Percentiles rank a stretch among this genome's conserved stretches.
Evolutionary conservation across 2,113 vertebrate genomes (phyloP).

Genomic region (Eleginops maclovinus): DNA sequence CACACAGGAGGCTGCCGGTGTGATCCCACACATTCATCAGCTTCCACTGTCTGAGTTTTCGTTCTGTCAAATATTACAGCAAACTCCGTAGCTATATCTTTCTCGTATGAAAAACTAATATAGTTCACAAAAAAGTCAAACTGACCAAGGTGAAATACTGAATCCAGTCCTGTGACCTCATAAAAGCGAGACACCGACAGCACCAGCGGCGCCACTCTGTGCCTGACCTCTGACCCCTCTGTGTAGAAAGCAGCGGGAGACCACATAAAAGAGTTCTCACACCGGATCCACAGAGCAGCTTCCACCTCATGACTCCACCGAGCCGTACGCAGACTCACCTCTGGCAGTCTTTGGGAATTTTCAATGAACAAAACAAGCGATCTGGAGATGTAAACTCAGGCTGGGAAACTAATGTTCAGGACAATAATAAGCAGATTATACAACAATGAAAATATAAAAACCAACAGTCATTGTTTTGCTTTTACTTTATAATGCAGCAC

Average conservation of each 20-base stretch:
- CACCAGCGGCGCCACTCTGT: constrained; percentile 20
- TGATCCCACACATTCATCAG: background rate
- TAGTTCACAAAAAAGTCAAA: background rate
- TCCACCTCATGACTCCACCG: background rate
- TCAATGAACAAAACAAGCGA: too few species aligned
- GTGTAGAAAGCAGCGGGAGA: constrained; percentile 20
- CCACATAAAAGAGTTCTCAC: constrained; percentile 43
- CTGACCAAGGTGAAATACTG: too few species aligned
- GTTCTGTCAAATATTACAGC: too few species aligned
- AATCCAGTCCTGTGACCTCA: constrained; percentile 3
- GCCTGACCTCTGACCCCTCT: constrained; percentile 37
- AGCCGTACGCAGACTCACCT: too few species aligned
- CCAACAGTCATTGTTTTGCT: background rate
- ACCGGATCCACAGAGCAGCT: constrained; percentile 9
- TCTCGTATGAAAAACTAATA: too few species aligned
- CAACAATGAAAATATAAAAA: too few species aligned
- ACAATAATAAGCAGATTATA: background rate
- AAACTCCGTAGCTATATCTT: too few species aligned
- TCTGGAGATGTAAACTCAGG: too few species aligned
- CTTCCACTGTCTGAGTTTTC: too few species aligned
- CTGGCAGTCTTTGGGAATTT: too few species aligned
- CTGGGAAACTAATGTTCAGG: too few species aligned
- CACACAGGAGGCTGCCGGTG: background rate
- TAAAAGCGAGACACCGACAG: background rate
- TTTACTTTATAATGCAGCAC: background rate